Base-by-base conservation (phyloP, 92 coral and sea anemone species). In the Umimayanthus kanabou region DNA sequence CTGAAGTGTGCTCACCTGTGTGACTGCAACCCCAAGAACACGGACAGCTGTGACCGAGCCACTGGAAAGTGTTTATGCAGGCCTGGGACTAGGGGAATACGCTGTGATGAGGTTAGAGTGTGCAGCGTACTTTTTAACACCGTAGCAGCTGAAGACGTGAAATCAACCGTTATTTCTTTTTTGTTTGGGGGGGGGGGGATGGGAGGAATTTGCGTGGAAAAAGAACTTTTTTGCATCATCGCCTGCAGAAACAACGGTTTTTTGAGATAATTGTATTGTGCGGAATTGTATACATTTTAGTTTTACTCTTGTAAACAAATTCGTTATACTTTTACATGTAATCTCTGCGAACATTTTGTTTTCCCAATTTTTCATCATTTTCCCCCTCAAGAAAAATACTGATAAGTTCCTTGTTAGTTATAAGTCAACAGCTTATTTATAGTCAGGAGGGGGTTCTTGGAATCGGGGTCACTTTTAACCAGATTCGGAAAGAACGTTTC, bases 41-140 rank as follows among this genome's bases (percentile, higher is more conserved):
- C 95, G 80, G 83, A 88, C 85, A 92, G 91, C 33, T 97, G 99
- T 85, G 93, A 94, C 79, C 86, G 81, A 4, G 91, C 55, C 25
- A 95, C 94, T 69, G 99, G 99, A 25, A 69, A 85, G 37, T 97
- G 99, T 87, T 58, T 85, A 22, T 97, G 99, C 89, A 88, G 73
- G 66, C 91, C 91, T 49, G 99, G 99, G 29, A 95, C 91, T 87
- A 90, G 85, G 15, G 97, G 96, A 11, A 85, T 80, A 23, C 92
- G 98, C 49, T 97, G 99, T 77, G 98, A 94, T 49, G 87, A 95
- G 98, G 99, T 96, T 50, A 42, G 92, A 53, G 4, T 4, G 20
- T 28, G 65, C 65, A 69, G 39, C 37, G 39, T 26, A 6, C 74
- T 47, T 47, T 47, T 47, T 7, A 47, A 6, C 9, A 5, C 0